Evolutionary conservation across 2,888 invertebrate genomes (phyloP).

Genomic region (Drosophila siamana): DNA sequence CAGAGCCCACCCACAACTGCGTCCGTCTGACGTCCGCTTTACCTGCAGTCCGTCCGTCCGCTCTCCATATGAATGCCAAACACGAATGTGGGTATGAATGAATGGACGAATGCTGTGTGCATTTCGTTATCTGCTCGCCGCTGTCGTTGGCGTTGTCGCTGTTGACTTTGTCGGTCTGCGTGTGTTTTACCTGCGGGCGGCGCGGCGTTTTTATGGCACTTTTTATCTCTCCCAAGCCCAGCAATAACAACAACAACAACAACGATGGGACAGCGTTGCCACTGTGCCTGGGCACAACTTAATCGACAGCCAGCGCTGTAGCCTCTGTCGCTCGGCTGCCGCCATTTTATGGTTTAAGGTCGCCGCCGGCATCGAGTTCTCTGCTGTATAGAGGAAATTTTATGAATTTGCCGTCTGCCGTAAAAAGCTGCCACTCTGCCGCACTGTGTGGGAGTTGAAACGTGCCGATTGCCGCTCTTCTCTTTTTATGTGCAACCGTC

Average conservation of each 20-base stretch:
- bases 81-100: constrained; percentile 61
- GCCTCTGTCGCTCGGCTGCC: constrained; percentile 34
- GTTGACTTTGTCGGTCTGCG: constrained; percentile 63
- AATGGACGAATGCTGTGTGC: constrained; percentile 72
- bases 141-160: constrained; percentile 36
- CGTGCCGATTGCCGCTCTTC: constrained; percentile 64
- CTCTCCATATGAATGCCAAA: constrained; percentile 56
- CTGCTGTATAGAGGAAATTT: constrained; percentile 44
- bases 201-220: constrained; percentile 70
- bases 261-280: constrained; percentile 33
- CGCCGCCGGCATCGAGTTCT: constrained; percentile 36
- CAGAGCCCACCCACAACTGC: constrained; percentile 75
- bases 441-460: constrained; percentile 44
- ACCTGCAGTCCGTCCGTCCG: constrained; percentile 45
- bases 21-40: constrained; percentile 55
- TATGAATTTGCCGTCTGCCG: constrained; percentile 39
- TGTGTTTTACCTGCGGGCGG: constrained; percentile 68
- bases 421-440: constrained; percentile 39
- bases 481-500: constrained; percentile 33
- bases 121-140: constrained; percentile 52
- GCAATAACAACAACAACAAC: constrained; percentile 24
- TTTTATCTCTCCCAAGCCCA: constrained; percentile 57
- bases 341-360: constrained; percentile 77
- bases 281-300: constrained; percentile 49
- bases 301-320: constrained; percentile 27